Percentiles rank a stretch among this genome's conserved stretches.
Evolutionary conservation across 2,113 vertebrate species (phyloP).

Genomic region (Spea bombifrons): DNA sequence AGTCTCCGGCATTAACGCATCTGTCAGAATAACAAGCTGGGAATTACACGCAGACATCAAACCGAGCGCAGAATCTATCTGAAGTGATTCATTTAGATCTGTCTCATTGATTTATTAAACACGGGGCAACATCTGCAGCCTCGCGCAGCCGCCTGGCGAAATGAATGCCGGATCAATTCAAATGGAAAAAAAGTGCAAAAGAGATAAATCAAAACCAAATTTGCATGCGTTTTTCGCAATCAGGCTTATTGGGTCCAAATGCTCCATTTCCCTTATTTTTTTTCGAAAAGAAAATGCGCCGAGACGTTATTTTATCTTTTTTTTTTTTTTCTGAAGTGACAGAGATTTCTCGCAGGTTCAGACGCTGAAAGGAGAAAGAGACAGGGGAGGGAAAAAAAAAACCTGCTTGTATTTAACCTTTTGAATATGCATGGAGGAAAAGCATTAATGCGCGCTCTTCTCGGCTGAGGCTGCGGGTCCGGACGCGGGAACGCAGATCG

Average conservation of each 20-base stretch:
- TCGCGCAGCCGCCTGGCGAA: conserved; percentile 74
- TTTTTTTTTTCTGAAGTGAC: conserved; percentile 61
- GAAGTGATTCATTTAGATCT: conserved; percentile 87
- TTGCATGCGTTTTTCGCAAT: conserved; percentile 78
- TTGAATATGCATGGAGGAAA: conserved; percentile 71
- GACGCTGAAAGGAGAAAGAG: conserved; percentile 59
- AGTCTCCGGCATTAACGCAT: conserved; percentile 84
- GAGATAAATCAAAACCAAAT: conserved; percentile 84
- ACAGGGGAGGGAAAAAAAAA: conserved; percentile 54
- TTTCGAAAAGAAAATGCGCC: conserved; percentile 67
- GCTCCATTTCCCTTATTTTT: conserved; percentile 66
- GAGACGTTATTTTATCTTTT: conserved; percentile 71
- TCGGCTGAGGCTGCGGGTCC: background rate
- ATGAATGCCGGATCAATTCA: conserved; percentile 86
- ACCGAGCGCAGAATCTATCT: conserved; percentile 81
- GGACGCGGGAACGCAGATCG: background rate
- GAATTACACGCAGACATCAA: conserved; percentile 89
- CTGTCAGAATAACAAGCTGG: conserved; percentile 92
- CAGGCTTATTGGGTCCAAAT: conserved; percentile 77
- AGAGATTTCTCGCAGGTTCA: conserved; percentile 70
- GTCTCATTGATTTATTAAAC: conserved; percentile 87
- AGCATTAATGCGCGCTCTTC: conserved; percentile 63
- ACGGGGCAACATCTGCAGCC: conserved; percentile 83
- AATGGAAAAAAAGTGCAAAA: conserved; percentile 79
- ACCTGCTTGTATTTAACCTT: conserved; percentile 51